Evolutionary conservation across 2,888 invertebrate species (phyloP).

Genomic region (Sepiola atlantica): DNA sequence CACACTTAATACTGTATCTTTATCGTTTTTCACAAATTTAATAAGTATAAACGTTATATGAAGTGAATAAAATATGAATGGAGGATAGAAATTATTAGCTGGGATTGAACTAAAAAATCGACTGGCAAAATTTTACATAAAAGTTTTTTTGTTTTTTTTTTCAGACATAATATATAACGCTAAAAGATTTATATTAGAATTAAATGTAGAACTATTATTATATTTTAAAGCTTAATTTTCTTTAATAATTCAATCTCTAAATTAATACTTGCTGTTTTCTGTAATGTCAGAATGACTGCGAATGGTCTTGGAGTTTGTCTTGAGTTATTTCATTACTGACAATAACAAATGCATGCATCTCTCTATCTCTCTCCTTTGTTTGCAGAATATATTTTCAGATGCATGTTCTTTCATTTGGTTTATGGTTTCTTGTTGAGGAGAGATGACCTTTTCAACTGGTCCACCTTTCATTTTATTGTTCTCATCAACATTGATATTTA

Average conservation of each 20-base stretch:
- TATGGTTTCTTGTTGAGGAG: too few species aligned
- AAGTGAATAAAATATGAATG: too few species aligned
- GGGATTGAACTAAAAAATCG: too few species aligned
- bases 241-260: neutral
- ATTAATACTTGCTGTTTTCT: neutral
- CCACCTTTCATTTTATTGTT: neutral
- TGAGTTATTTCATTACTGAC: neutral
- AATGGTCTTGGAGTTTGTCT: neutral
- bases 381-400: neutral
- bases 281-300: neutral
- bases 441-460: neutral
- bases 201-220: neutral
- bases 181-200: neutral
- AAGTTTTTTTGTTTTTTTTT: too few species aligned
- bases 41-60: too few species aligned
- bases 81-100: too few species aligned
- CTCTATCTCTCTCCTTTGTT: neutral
- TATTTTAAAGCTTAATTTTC: neutral
- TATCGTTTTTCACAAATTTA: too few species aligned
- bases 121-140: too few species aligned
- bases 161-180: too few species aligned
- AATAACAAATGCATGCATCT: neutral
- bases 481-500: neutral
- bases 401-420: too few species aligned
- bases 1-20: too few species aligned